phyloP scores from a whole-genome alignment of 2,888 invertebrate genomes.

The Orthosia gothica region DNA sequence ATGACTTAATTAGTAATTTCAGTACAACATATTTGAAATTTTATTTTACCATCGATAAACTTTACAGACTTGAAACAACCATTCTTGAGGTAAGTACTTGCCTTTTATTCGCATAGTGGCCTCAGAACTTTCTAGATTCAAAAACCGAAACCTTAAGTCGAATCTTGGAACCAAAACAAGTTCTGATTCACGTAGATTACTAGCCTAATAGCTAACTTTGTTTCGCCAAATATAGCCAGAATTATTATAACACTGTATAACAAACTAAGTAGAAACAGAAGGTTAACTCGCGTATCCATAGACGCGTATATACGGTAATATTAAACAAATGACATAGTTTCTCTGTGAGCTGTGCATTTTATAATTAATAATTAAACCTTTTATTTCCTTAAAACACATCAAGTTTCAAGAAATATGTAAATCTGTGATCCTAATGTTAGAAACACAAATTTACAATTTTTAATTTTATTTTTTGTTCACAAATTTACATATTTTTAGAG shows the following conservation, averaged over 20 bases:
- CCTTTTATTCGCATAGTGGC: background rate
- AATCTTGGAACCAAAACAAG: slow-evolving; percentile 36
- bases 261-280: slow-evolving; percentile 3
- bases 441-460: too few species aligned
- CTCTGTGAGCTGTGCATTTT: too few species aligned
- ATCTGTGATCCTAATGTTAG: too few species aligned
- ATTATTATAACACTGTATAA: slow-evolving; percentile 34
- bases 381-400: too few species aligned
- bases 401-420: too few species aligned
- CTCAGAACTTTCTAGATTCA: slow-evolving; percentile 5
- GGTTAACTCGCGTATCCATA: background rate
- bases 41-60: background rate
- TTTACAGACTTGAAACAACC: background rate
- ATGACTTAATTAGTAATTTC: too few species aligned
- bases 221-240: slow-evolving; percentile 34
- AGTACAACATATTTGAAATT: background rate
- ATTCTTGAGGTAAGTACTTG: background rate
- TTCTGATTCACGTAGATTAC: slow-evolving; percentile 20
- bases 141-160: slow-evolving; percentile 22
- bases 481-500: too few species aligned
- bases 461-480: too few species aligned
- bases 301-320: background rate
- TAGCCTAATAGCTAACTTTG: slow-evolving; percentile 23
- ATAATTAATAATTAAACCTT: too few species aligned
- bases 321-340: too few species aligned